Conservation (phyloP, 1,140 invertebrate species). For the Dryas iulia region DNA sequence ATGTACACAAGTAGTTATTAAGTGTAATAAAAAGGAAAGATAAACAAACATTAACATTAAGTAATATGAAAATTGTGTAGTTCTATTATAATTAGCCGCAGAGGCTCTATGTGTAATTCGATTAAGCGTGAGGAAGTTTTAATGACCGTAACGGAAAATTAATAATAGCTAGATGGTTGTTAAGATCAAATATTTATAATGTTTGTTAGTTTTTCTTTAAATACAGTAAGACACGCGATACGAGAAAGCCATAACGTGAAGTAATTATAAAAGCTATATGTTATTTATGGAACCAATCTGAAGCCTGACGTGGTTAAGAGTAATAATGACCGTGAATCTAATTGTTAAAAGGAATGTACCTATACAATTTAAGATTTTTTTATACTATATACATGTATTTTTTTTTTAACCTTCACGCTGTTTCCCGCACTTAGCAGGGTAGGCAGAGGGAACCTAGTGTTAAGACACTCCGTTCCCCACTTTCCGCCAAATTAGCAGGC, state of each 20-base stretch:
- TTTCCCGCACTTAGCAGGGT: neutral
- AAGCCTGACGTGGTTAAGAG: too few species aligned
- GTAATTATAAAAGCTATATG: neutral
- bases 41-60: conserved; percentile 33
- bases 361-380: neutral
- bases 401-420: neutral
- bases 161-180: conserved; percentile 52
- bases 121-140: conserved; percentile 61
- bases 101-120: conserved; percentile 60
- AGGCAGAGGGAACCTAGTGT: too few species aligned
- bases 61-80: conserved; percentile 34
- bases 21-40: conserved; percentile 9
- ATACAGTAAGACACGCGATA: conserved; percentile 22
- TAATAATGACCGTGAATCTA: too few species aligned
- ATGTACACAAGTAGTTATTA: conserved; percentile 7
- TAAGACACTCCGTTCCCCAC: too few species aligned
- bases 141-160: conserved; percentile 58
- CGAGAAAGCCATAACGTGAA: conserved; percentile 5
- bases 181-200: conserved; percentile 51
- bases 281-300: neutral
- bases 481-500: too few species aligned
- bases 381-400: neutral
- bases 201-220: conserved; percentile 34
- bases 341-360: too few species aligned
- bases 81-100: conserved; percentile 34